phyloP scores from a whole-genome alignment of 1,140 invertebrate genomes.

The Watersipora subatra region DNA sequence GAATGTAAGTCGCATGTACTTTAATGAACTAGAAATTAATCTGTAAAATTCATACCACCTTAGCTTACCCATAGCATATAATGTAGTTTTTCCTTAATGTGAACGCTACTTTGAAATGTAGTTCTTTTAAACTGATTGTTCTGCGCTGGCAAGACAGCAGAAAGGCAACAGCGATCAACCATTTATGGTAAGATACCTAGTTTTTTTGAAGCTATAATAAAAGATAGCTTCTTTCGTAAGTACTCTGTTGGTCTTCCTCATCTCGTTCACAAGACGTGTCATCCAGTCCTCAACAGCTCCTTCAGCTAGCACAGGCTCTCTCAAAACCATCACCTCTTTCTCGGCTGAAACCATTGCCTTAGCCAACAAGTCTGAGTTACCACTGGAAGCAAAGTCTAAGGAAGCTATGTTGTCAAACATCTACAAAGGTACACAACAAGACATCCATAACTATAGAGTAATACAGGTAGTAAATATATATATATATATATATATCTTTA shows the following conservation, averaged over 20 bases:
- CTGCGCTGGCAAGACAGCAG: too few relatives aligned
- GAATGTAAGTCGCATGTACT: too few relatives aligned
- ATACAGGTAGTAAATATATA: too few relatives aligned
- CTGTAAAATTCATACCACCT: too few relatives aligned
- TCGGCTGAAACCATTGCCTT: constrained; percentile 68
- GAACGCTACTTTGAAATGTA: too few relatives aligned
- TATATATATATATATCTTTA: too few relatives aligned
- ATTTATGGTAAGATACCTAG: too few relatives aligned
- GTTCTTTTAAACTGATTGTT: too few relatives aligned
- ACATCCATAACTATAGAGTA: neutral
- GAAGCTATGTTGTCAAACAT: constrained; percentile 74
- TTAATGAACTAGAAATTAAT: too few relatives aligned
- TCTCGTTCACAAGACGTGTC: constrained; percentile 60
- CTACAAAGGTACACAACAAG: constrained; percentile 17
- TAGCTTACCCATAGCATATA: too few relatives aligned
- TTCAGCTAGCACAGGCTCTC: constrained; percentile 42
- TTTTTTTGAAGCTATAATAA: constrained; percentile 56
- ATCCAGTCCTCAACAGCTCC: constrained; percentile 72
- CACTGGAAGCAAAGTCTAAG: constrained; percentile 49
- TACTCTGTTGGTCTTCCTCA: constrained; percentile 61
- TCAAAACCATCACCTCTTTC: constrained; percentile 66
- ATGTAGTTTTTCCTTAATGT: too few relatives aligned
- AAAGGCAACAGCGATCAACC: too few relatives aligned
- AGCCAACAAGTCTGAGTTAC: constrained; percentile 47
- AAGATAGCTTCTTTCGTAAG: constrained; percentile 69